phyloP scores from a whole-genome alignment of 2,113 vertebrate genomes.

The Catharus bicknelli region DNA sequence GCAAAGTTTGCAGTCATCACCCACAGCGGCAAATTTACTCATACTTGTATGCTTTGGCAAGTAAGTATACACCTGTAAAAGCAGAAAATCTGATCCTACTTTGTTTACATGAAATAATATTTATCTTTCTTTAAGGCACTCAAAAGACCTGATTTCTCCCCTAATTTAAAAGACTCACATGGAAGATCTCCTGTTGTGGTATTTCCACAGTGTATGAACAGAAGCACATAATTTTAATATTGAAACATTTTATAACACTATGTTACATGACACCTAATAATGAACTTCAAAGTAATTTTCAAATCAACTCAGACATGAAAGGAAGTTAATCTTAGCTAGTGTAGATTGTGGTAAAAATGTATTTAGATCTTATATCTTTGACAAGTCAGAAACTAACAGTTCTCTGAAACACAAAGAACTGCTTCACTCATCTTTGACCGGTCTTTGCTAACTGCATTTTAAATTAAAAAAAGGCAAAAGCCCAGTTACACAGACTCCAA shows the following conservation, averaged over 20 bases:
- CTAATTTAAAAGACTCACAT: neutral
- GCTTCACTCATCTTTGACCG: neutral
- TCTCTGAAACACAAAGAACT: neutral
- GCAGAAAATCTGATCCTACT: neutral
- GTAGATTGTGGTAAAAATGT: neutral
- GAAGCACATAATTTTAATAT: neutral
- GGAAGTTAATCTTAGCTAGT: neutral
- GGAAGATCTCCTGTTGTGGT: neutral
- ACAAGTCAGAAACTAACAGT: neutral
- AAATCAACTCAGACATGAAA: neutral
- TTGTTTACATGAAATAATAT: neutral
- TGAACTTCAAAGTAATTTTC: neutral
- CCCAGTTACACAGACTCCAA: neutral
- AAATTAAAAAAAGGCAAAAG: neutral
- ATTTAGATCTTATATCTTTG: neutral
- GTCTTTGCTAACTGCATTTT: neutral
- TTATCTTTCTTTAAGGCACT: neutral
- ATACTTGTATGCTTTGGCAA: neutral
- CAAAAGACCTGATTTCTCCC: neutral
- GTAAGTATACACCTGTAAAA: neutral
- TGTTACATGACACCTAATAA: neutral
- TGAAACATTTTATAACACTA: neutral
- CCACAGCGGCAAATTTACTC: neutral
- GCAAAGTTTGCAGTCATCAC: neutral
- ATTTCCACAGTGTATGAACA: neutral